These are phyloP conservation scores for Apistogramma diplotaenia DNA, from an alignment of 2,113 vertebrate genomes.

Conservation along the genomic window DNA sequence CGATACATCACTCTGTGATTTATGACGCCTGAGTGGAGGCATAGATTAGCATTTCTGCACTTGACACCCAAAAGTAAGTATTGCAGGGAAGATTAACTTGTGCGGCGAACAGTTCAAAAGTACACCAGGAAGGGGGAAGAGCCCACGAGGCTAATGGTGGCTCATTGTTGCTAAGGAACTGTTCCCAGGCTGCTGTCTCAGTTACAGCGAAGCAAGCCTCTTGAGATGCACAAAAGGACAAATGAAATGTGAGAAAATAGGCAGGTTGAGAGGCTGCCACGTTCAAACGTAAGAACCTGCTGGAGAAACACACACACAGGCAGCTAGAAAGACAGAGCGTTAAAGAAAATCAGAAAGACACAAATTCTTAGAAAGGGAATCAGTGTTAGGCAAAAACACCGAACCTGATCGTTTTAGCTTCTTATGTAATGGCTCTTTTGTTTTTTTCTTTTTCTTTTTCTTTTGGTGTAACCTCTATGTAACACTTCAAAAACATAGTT, in stretches of 20 bases:
- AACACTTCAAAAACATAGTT: no score
- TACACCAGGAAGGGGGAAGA: constrained; percentile 28
- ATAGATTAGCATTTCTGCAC: constrained; percentile 52
- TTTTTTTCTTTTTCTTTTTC: not conserved
- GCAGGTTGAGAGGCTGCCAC: constrained; percentile 4
- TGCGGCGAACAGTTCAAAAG: constrained; percentile 43
- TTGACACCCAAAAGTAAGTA: constrained; percentile 44
- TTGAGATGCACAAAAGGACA: constrained; percentile 38
- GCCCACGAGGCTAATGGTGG: constrained; percentile 50
- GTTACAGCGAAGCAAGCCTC: constrained; percentile 26
- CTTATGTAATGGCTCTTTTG: not conserved
- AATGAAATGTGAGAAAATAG: constrained; percentile 32
- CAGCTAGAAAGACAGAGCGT: not conserved
- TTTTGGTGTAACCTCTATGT: not conserved
- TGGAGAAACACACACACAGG: not conserved
- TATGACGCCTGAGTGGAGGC: constrained; percentile 37
- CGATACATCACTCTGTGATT: constrained; percentile 48
- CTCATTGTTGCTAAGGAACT: constrained; percentile 72
- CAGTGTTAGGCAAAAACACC: not conserved
- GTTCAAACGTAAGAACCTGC: not conserved
- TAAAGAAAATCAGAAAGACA: not conserved
- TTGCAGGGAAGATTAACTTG: constrained; percentile 56
- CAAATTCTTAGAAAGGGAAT: not conserved
- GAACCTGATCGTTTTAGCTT: not conserved
- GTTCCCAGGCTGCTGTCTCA: constrained; percentile 40